Percentiles rank a stretch among this genome's conserved stretches.
These are phyloP conservation scores for Perognathus longimembris DNA, from an alignment of 2,113 vertebrate genomes.

Conservation along the genomic window DNA sequence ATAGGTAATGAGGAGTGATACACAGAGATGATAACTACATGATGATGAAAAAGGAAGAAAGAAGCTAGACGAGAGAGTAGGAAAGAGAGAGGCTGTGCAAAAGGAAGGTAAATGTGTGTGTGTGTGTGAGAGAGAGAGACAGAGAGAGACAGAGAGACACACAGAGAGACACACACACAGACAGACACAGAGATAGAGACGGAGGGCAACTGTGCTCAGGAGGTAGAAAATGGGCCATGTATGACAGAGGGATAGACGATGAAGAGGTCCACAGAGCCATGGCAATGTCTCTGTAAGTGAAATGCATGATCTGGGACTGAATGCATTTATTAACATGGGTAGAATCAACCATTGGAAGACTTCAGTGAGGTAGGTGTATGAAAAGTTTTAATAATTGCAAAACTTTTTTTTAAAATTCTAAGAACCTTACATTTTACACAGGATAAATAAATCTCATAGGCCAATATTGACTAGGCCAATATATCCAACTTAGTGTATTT, in stretches of 20 bases:
- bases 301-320: background rate
- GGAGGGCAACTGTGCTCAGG: background rate
- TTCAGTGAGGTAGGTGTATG: background rate
- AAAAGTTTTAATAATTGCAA: conserved; percentile 16
- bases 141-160: too few relatives aligned
- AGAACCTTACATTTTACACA: background rate
- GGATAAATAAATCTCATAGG: background rate
- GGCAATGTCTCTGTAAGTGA: background rate
- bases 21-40: too few relatives aligned
- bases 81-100: too few relatives aligned
- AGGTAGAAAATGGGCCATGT: too few relatives aligned
- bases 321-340: background rate
- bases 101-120: too few relatives aligned
- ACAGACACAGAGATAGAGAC: too few relatives aligned
- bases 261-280: background rate
- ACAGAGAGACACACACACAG: too few relatives aligned
- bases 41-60: too few relatives aligned
- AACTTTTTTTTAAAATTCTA: conserved; percentile 1
- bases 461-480: conserved; percentile 50
- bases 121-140: too few relatives aligned
- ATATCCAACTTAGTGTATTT: conserved; percentile 54
- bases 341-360: background rate
- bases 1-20: too few relatives aligned
- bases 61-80: too few relatives aligned
- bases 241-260: background rate